Conservation (phyloP, 2,888 invertebrate genomes). For the Flexamia atlantica region DNA sequence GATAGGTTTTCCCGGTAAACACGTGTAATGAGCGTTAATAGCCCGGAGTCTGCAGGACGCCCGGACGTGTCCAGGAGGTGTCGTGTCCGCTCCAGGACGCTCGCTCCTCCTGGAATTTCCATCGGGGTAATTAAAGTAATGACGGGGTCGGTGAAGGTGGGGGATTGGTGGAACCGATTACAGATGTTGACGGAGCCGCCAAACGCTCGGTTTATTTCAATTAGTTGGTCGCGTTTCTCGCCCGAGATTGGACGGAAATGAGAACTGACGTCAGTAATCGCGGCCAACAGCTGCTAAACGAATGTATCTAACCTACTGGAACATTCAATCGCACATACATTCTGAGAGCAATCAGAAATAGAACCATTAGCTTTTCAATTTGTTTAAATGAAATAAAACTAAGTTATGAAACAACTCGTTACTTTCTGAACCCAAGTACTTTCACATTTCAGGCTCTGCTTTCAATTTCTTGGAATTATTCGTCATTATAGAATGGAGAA, state of each 20-base stretch:
- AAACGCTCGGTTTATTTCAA: slow-evolving; percentile 13
- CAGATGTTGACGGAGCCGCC: slow-evolving; percentile 14
- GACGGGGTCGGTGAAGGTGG: slow-evolving; percentile 17
- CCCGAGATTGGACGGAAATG: slow-evolving; percentile 10
- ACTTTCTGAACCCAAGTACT: too few species aligned
- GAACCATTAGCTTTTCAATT: too few species aligned
- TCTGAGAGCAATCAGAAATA: too few species aligned
- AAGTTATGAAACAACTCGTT: too few species aligned
- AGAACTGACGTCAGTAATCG: neutral
- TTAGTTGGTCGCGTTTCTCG: slow-evolving; percentile 30
- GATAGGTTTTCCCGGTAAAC: slow-evolving; percentile 34
- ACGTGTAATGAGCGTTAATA: slow-evolving; percentile 46
- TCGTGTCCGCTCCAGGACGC: slow-evolving; percentile 27
- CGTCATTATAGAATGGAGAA: too few species aligned
- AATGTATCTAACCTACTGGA: too few species aligned
- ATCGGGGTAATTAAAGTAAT: slow-evolving; percentile 50
- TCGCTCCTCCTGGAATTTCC: slow-evolving; percentile 48
- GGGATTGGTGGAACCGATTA: slow-evolving; percentile 40
- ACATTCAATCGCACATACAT: slow-evolving; percentile 84
- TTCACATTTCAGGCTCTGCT: too few species aligned
- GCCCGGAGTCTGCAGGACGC: neutral
- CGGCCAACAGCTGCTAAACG: neutral
- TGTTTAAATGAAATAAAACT: too few species aligned
- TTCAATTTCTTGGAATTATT: too few species aligned
- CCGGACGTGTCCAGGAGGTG: slow-evolving; percentile 5